Evolutionary conservation across 2,113 vertebrate species (phyloP), one percentile per base, ranked within the genome.

Genomic region (Heterotilapia buettikoferi): DNA sequence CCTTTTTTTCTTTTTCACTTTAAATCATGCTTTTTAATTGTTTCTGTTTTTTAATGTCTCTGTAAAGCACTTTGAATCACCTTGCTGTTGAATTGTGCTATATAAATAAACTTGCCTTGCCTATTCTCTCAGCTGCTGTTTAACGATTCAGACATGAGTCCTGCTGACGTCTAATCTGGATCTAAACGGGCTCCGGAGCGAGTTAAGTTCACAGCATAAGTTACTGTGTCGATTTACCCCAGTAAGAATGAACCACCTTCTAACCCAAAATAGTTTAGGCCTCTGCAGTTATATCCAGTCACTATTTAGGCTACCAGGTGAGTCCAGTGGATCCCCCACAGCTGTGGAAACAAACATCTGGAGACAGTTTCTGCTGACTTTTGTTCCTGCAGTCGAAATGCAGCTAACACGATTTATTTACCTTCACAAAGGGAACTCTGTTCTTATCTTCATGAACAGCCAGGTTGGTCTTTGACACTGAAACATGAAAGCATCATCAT

Each of bases 401-500:
- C 29, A 38, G 40, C 71, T 7, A n/a, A 33, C 11, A 9, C 3
- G 1, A 47, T 33, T 36, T 10, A 6, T 9, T 3, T 84, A 98
- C 98, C 97, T 99, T 99, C 26, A 99, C 98, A 38, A 97, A 99
- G 3, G 98, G 98, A 18, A 99, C 98, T 3, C 97, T 95, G 95
- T 99, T 98, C 94, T 98, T 98, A 92, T 98, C 98, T 93, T 98
- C 98, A 1, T 99, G 98, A 54, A 98, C 98, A 1, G 98, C 96
- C 59, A 98, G 94, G 92, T 98, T 99, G 50, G 97, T 99, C 94
- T 99, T 99, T 43, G 98, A 98, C 93, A 99, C 98, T 99, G 83
- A 86, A 91, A 91, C 36, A 87, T 6, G 3, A 91, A 82, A 61
- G 57, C 57, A 61, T 45, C 33, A 73, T 45, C 9, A 45, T 4